A percentile compares a stretch with the other conserved stretches of the same genome.
Evolutionary conservation across 2,113 vertebrate species (phyloP).

Genomic region (Phodopus roborovskii): DNA sequence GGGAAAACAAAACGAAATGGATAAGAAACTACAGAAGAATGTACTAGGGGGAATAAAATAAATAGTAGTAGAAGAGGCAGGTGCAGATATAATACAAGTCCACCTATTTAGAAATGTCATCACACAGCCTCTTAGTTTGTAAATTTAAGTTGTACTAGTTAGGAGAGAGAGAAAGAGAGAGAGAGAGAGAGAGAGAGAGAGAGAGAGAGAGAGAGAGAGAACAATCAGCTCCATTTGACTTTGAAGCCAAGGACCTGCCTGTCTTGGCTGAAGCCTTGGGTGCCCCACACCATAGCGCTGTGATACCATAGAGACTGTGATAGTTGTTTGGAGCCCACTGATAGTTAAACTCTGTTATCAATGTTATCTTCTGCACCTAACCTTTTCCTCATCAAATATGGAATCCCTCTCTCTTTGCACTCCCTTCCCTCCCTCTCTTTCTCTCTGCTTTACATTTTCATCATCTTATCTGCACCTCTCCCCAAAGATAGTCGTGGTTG

Average conservation of each 20-base stretch:
- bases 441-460: not conserved
- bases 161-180: not conserved
- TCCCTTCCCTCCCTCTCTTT: fast-evolving
- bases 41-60: not conserved
- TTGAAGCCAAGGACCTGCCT: not conserved
- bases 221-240: not conserved
- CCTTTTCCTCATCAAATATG: not conserved
- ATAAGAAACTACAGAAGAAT: not conserved
- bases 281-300: not conserved
- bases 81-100: too few relatives aligned
- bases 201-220: not conserved
- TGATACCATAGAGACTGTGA: not conserved
- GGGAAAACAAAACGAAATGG: not conserved
- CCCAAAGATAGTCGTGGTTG: not conserved
- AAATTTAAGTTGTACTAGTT: not conserved
- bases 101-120: not conserved
- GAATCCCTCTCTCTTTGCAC: not conserved
- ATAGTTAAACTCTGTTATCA: not conserved
- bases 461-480: not conserved
- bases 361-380: not conserved
- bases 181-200: not conserved
- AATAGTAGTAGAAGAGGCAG: not conserved
- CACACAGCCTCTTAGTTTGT: not conserved
- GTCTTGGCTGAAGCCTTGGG: not conserved
- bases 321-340: not conserved